Evolutionary conservation across 2,113 vertebrate species (phyloP).

Genomic region (Sinocyclocheilus grahami): DNA sequence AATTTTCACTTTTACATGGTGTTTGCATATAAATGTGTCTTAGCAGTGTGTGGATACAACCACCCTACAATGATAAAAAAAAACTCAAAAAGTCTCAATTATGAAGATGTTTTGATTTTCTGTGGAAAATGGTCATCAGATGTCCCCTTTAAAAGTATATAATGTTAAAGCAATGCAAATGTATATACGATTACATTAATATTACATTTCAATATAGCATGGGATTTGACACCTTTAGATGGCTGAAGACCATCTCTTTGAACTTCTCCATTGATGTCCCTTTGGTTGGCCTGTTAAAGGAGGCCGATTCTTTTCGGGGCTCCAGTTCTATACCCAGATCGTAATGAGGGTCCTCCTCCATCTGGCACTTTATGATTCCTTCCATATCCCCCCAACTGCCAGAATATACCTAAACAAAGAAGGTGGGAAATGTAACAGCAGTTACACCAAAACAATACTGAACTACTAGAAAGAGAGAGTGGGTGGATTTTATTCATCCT

Average conservation of each 20-base stretch:
- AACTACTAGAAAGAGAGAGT: background rate
- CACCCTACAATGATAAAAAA: no score
- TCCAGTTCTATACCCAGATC: slow-evolving; percentile 88
- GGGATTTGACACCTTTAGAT: slow-evolving; percentile 82
- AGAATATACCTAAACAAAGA: slow-evolving; percentile 83
- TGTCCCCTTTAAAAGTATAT: no score
- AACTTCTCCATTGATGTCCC: slow-evolving; percentile 97
- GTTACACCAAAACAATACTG: no score
- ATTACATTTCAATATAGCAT: background rate
- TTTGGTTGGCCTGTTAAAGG: slow-evolving; percentile 91
- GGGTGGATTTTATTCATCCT: background rate
- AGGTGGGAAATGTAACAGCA: background rate
- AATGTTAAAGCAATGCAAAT: background rate
- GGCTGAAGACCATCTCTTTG: slow-evolving; percentile 92
- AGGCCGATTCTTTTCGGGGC: slow-evolving; percentile 83
- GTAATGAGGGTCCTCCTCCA: slow-evolving; percentile 84
- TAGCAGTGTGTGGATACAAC: no score
- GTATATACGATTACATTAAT: no score
- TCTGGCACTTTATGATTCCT: slow-evolving; percentile 93
- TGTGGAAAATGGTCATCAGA: no score
- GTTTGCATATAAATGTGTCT: no score
- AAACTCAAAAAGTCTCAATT: no score
- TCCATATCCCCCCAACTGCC: slow-evolving; percentile 93
- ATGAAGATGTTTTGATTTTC: no score
- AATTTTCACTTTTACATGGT: no score